Base-by-base conservation (phyloP, 2,888 invertebrate species). In the Rhodophaea formosa region DNA sequence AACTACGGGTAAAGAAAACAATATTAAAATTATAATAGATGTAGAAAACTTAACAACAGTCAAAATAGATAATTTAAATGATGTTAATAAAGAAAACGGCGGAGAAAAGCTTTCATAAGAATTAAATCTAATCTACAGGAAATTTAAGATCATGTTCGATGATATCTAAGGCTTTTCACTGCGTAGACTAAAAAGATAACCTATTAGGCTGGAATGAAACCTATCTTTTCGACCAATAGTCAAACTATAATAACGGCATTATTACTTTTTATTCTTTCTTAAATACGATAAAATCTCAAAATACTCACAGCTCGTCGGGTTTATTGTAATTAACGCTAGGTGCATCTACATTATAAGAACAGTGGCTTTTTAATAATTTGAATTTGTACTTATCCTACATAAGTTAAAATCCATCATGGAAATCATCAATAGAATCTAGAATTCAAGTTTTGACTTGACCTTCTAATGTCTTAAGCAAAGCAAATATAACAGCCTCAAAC, bases 231-330 rank as follows among this genome's bases (percentile, higher is more conserved):
- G 80, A 85, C 82, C 75, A 76, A 81, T 75, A 78, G 75, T 79
- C 75, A 80, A 86, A 84, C 80, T 84, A 65, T 65, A 65, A 63
- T 63, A 86, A 86, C 72, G 62, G 77, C 80, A 71, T 77, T 75
- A 79, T 77, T 77, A 79, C 69, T 66, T 76, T n/a, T 80, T 74
- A 78, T 82, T 76, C 15, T 77, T 73, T 81, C 88, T 89, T 89
- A 85, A 82, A 82, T 86, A 90, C 88, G 90, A 89, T 91, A 90
- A 91, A 90, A 91, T 90, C 90, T 91, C 91, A 89, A 88, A 91
- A 89, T 88, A 84, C 84, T 91, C 91, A 91, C 91, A 91, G 91
- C 90, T 91, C 91, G 78, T 91, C 88, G 86, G 90, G 84, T 89
- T 90, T 89, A 90, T 90, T 89, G 86, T 88, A 84, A 85, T 84